Conservation (phyloP, 2,797 vertebrate genomes). For the Garrulus glandarius region DNA sequence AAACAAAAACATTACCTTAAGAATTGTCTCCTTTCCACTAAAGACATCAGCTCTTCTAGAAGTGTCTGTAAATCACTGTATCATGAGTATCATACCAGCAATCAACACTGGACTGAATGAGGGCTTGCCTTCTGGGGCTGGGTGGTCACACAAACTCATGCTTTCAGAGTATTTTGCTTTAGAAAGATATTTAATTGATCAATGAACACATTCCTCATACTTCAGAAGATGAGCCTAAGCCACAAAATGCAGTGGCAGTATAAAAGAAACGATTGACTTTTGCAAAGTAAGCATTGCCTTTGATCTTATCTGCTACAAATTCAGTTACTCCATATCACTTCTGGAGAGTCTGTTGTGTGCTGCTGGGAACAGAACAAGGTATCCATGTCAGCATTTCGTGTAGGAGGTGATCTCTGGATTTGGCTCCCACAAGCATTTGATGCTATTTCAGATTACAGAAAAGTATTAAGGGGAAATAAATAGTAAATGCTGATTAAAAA, state of each 20-base stretch:
- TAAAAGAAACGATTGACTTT: not conserved
- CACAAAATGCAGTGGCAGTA: not conserved
- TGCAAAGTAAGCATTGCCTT: not conserved
- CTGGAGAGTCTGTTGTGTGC: not conserved
- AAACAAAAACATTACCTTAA: not conserved
- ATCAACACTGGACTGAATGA: not conserved
- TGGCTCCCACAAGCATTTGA: not conserved
- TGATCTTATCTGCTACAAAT: not conserved
- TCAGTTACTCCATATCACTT: not conserved
- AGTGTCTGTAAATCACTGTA: not conserved
- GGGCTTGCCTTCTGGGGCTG: not conserved
- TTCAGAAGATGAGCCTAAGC: not conserved
- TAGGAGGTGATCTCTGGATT: not conserved
- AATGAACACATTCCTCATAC: not conserved
- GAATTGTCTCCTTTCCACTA: not conserved
- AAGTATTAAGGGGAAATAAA: not conserved
- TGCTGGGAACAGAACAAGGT: not conserved
- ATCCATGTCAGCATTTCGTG: not conserved
- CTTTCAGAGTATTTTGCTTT: not conserved
- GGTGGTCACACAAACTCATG: not conserved
- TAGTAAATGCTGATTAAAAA: not conserved
- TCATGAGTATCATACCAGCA: not conserved
- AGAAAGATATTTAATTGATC: not conserved
- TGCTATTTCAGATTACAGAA: not conserved
- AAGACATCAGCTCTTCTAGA: not conserved